Evolutionary conservation across 2,113 vertebrate genomes (phyloP), one percentile per base, ranked within the genome.

Genomic region (Callipepla californica): DNA sequence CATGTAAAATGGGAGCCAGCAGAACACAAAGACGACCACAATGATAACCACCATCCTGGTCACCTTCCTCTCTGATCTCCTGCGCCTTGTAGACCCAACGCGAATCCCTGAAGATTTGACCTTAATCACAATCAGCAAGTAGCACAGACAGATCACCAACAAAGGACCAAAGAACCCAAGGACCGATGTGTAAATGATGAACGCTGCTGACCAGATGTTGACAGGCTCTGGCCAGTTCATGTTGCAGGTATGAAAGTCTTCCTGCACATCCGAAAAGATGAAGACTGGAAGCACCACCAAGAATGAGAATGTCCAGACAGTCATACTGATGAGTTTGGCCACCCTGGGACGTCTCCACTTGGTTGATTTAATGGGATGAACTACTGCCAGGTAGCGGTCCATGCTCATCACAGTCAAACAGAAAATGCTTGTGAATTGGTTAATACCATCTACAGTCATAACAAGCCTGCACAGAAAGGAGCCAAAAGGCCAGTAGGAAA

Each of bases 341-440:
- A 99, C 98, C 7, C 98, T 97, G 2, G 99, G 99, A 2, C 98
- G 98, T 4, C 99, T 98, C 99, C 99, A 99, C 68, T 96, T 98
- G 87, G 98, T 98, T 30, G 98, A 98, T 53, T 98, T 98, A 70
- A 99, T 98, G 10, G 99, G 99, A 80, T 99, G 99, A 61, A 99
- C 99, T 23, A 99, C 98, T 0, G 99, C 99, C 95, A 99, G 95
- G 94, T 99, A 99, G 16, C 99, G 99, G 70, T 99, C 99, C 11
- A 99, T 98, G 55, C 98, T 99, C 99, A 99, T 99, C 85, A 99
- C 98, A 0, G 98, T 99, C 96, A 99, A 98, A 90, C 98, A 99
- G 95, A 99, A 99, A 94, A 99, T 98, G 74, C 99, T 99, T 22
- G 99, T 99, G 97, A 99, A 99, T 92, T 99, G 99, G 95, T 98